Percentiles rank a stretch among this genome's conserved stretches.
Evolutionary conservation across 2,888 invertebrate species (phyloP).

Genomic region (Trypoxylon attenuatum): DNA sequence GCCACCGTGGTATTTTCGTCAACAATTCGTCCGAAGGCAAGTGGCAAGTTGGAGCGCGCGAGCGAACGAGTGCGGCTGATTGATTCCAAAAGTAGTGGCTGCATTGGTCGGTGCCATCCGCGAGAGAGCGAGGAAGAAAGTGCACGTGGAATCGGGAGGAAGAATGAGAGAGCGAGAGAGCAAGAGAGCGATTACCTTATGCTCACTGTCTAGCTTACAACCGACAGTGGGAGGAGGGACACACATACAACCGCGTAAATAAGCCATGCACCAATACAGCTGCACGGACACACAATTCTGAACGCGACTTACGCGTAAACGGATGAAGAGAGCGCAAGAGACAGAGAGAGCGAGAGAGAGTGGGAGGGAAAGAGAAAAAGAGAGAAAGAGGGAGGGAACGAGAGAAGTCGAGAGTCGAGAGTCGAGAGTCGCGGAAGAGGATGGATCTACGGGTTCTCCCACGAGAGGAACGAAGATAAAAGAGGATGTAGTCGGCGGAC

Average conservation of each 20-base stretch:
- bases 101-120: not conserved
- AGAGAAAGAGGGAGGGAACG: too few relatives aligned
- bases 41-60: too few relatives aligned
- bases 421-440: constrained; percentile 7
- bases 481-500: constrained; percentile 60
- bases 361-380: too few relatives aligned
- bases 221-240: constrained; percentile 40
- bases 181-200: constrained; percentile 23
- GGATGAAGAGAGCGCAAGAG: too few relatives aligned
- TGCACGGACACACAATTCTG: constrained; percentile 17
- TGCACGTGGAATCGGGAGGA: constrained; percentile 16
- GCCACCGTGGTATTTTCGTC: constrained; percentile 27
- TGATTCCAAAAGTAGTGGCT: constrained; percentile 31
- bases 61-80: constrained; percentile 41
- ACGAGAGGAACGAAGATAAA: constrained; percentile 44
- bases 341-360: too few relatives aligned
- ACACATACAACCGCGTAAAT: constrained; percentile 23
- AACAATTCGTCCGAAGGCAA: constrained; percentile 31
- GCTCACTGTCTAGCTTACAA: constrained; percentile 39
- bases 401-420: constrained; percentile 17
- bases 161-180: constrained; percentile 21
- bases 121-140: constrained; percentile 2
- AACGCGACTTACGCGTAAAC: constrained; percentile 43
- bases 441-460: constrained; percentile 10
- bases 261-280: constrained; percentile 11